Base-by-base conservation (phyloP, 2,888 invertebrate genomes). In the Thera britannica region DNA sequence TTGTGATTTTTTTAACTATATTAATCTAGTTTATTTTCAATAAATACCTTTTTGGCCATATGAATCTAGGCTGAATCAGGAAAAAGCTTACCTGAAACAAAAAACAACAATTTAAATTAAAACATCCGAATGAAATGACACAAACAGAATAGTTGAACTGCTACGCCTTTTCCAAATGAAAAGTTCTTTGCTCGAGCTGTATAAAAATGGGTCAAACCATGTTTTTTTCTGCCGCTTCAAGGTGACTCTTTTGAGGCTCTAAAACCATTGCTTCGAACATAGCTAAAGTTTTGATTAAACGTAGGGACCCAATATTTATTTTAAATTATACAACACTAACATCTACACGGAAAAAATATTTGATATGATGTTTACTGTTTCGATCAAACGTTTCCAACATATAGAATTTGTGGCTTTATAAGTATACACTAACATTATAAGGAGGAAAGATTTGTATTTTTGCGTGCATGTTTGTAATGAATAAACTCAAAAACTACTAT, bases 21-120 rank as follows among this genome's bases (percentile, higher is more conserved):
- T 23, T 23, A 23, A 23, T 23, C 23, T 38, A 38, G 41, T 7
- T 41, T 2, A 3, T 46, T 9, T 46, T 46, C 8, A 7, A 46
- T 46, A 46, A 46, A 46, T 46, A 46, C 44, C 44, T 46, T 46
- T 60, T 9, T 55, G 36, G n/a, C 35, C 23, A n/a, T 52, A 52
- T 9, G 9, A 34, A 52, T 34, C 36, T 9, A 8, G 9, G n/a
- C 36, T 36, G 36, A 34, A 54, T 54, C 35, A 35, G 2, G n/a
- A 44, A 38, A 58, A 74, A 71, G 75, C 84, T 83, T 85, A 85
- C 85, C 85, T 84, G 85, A 74, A 85, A 85, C 80, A 80, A 85
- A 80, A 66, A 75, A 67, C 64, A 77, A 41, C 64, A 67, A 60
- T 55, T 44, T 23, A 34, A 52, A 41, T 23, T 34, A 41, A 12